A percentile compares a stretch with the other conserved stretches of the same genome.
phyloP scores from a whole-genome alignment of 2,888 invertebrate genomes.

The Eulithis prunata region DNA sequence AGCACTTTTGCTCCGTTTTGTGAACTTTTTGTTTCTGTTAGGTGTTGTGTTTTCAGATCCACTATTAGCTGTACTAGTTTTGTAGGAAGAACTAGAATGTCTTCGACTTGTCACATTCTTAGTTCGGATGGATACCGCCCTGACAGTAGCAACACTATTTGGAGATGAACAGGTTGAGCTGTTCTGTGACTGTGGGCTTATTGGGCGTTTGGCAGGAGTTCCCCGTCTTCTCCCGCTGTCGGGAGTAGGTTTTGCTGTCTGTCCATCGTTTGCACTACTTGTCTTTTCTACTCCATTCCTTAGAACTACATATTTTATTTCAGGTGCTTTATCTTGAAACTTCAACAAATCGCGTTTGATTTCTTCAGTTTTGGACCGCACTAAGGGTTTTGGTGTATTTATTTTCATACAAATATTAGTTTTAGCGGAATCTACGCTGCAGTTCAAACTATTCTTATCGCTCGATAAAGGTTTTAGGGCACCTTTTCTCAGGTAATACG shows the following conservation, averaged over 20 bases:
- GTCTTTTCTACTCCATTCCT: constrained; percentile 58
- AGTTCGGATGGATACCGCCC: constrained; percentile 48
- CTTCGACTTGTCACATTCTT: constrained; percentile 49
- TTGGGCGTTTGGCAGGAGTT: constrained; percentile 41
- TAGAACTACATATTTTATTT: constrained; percentile 60
- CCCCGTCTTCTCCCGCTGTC: constrained; percentile 42
- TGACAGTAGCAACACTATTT: constrained; percentile 70
- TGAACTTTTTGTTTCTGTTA: constrained; percentile 53
- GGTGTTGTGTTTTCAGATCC: constrained; percentile 54
- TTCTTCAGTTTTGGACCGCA: constrained; percentile 48
- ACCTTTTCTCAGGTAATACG: constrained; percentile 53
- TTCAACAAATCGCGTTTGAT: constrained; percentile 56
- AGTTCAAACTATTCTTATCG: constrained; percentile 43
- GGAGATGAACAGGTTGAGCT: constrained; percentile 72
- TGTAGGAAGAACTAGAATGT: constrained; percentile 54
- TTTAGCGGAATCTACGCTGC: constrained; percentile 45
- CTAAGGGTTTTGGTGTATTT: constrained; percentile 34
- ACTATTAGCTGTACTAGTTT: constrained; percentile 50
- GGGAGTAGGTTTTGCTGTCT: constrained; percentile 37
- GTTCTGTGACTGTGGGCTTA: constrained; percentile 58
- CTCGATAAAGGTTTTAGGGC: constrained; percentile 23
- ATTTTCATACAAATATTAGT: constrained; percentile 37
- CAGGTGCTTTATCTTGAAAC: constrained; percentile 47
- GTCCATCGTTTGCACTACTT: constrained; percentile 44
- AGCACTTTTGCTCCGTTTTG: constrained; percentile 51